These are phyloP conservation scores for Lutjanus campechanus DNA, from an alignment of 2,797 vertebrate species.

Conservation along the genomic window DNA sequence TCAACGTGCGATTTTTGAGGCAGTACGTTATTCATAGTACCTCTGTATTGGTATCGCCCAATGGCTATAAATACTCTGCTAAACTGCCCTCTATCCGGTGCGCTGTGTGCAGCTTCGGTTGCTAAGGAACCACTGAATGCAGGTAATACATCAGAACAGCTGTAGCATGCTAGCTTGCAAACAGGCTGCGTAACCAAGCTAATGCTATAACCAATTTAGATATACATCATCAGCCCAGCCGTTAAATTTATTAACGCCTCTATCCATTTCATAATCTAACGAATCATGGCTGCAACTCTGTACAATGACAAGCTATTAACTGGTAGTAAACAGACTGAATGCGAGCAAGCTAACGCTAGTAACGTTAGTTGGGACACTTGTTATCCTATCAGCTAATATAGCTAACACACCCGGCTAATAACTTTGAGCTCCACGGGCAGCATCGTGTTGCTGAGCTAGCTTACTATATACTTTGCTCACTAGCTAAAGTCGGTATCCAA, in stretches of 20 bases:
- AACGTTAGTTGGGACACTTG: slow-evolving; percentile 34
- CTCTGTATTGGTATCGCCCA: slow-evolving; percentile 76
- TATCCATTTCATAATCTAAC: not conserved
- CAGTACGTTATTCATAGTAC: not conserved
- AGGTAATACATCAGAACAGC: slow-evolving; percentile 83
- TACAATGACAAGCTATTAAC: slow-evolving; percentile 19
- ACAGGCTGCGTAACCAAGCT: slow-evolving; percentile 56
- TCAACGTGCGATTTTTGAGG: rapidly evolving
- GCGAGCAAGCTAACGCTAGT: slow-evolving; percentile 25
- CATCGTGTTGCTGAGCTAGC: slow-evolving; percentile 72
- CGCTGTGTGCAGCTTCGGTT: slow-evolving; percentile 79
- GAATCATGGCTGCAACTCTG: not conserved
- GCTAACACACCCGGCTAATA: slow-evolving; percentile 59
- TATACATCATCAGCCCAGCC: not conserved
- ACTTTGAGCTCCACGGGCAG: slow-evolving; percentile 53
- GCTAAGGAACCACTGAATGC: slow-evolving; percentile 83
- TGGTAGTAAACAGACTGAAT: slow-evolving; percentile 1
- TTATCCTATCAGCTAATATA: slow-evolving; percentile 62
- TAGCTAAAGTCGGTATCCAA: slow-evolving; percentile 8
- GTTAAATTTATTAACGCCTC: not conserved
- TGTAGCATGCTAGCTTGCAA: slow-evolving; percentile 74
- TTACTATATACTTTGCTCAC: slow-evolving; percentile 12
- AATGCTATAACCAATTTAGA: slow-evolving; percentile 38
- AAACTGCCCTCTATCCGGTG: slow-evolving; percentile 7
- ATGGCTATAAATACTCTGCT: slow-evolving; percentile 73